Percentiles rank a stretch among this genome's conserved stretches.
Conservation (phyloP, 2,888 invertebrate genomes). For the Trichopria drosophilae region DNA sequence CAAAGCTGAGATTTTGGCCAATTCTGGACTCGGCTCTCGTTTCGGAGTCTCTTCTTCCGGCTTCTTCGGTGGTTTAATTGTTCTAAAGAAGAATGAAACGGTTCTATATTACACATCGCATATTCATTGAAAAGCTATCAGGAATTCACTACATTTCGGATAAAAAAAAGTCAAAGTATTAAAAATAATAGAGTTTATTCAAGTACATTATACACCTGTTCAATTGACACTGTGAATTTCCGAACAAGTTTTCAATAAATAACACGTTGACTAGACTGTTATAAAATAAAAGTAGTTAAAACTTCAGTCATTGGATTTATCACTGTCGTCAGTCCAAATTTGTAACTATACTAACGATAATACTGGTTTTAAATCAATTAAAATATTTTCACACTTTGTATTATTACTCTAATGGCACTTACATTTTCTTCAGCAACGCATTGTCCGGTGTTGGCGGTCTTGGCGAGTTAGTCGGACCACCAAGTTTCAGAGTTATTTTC, state of each 20-base stretch:
- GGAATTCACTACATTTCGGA: neutral
- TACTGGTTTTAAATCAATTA: too few relatives aligned
- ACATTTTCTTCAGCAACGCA: slow-evolving; percentile 66
- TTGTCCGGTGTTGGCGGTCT: slow-evolving; percentile 71
- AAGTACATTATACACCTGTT: too few relatives aligned
- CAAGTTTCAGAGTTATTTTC: slow-evolving; percentile 78
- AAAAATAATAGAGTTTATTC: too few relatives aligned
- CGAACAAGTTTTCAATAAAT: too few relatives aligned
- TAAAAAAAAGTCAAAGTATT: neutral
- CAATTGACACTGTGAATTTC: too few relatives aligned
- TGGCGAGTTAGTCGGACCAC: slow-evolving; percentile 65
- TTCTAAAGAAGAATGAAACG: slow-evolving; percentile 50
- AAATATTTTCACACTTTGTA: too few relatives aligned
- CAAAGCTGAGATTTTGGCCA: slow-evolving; percentile 81
- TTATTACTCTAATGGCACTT: too few relatives aligned
- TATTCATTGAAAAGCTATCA: neutral
- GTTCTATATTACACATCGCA: slow-evolving; percentile 2
- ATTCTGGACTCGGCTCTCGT: slow-evolving; percentile 76
- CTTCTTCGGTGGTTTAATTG: slow-evolving; percentile 73
- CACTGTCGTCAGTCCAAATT: too few relatives aligned
- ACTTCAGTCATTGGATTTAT: too few relatives aligned
- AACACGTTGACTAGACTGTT: too few relatives aligned
- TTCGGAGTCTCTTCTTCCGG: slow-evolving; percentile 62
- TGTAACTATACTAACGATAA: too few relatives aligned
- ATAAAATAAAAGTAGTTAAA: too few relatives aligned